Percentiles rank a stretch among this genome's conserved stretches.
phyloP scores from a whole-genome alignment of 2,797 vertebrate genomes.

The Platyrinchus mystaceus region DNA sequence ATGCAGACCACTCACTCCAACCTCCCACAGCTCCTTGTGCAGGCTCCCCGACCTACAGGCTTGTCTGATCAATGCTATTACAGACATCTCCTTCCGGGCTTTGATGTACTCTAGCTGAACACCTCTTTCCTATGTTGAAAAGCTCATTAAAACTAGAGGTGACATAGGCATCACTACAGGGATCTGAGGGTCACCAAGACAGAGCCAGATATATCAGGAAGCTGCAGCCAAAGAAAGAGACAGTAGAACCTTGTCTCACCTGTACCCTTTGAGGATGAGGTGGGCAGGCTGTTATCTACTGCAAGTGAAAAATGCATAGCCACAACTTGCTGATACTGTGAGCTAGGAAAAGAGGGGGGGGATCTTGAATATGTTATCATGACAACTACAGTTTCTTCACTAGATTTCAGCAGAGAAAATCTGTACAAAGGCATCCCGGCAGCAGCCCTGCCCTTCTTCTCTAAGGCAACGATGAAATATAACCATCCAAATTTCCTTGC shows the following conservation, averaged over 20 bases:
- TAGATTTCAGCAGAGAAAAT: constrained; percentile 24
- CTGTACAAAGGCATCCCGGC: neutral
- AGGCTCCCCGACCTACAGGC: neutral
- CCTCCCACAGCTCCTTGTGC: neutral
- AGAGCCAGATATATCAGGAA: neutral
- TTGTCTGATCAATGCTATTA: neutral
- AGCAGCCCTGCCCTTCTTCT: neutral
- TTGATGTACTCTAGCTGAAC: neutral
- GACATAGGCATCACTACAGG: neutral
- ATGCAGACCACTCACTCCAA: neutral
- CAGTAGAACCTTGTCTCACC: neutral
- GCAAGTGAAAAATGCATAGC: neutral
- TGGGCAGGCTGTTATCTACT: neutral
- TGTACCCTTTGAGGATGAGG: neutral
- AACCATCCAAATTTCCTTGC: constrained; percentile 13
- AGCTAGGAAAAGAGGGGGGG: neutral
- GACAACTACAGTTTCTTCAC: neutral
- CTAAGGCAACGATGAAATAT: constrained; percentile 19
- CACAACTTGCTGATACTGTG: neutral
- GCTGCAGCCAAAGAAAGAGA: neutral
- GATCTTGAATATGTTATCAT: neutral
- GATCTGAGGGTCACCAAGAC: neutral
- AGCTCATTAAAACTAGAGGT: neutral
- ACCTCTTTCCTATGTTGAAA: neutral
- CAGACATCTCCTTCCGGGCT: neutral